Percentiles rank a stretch among this genome's conserved stretches.
Evolutionary conservation across 2,797 vertebrate genomes (phyloP).

Genomic region (Cygnus olor): DNA sequence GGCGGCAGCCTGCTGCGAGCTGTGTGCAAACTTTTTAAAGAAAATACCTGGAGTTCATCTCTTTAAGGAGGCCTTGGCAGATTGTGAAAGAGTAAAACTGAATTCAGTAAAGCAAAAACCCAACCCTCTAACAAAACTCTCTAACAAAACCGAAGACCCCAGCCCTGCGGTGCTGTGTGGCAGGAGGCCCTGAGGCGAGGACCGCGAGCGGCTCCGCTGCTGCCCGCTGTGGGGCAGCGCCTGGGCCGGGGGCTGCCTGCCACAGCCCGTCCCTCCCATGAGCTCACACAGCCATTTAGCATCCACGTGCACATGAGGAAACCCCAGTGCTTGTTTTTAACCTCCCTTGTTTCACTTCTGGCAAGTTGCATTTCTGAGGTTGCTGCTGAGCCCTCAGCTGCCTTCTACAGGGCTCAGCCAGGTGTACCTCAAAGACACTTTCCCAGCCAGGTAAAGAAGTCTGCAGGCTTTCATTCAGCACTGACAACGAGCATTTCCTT

Average conservation of each 20-base stretch:
- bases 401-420: background rate
- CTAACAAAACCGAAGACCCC: no score
- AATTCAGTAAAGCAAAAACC: background rate
- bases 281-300: background rate
- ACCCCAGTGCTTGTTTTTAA: fast-evolving
- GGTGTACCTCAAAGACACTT: background rate
- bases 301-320: fast-evolving
- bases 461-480: fast-evolving
- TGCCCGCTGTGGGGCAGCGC: no score
- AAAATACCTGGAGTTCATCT: background rate
- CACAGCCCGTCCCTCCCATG: no score
- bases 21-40: fast-evolving
- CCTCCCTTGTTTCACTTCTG: fast-evolving
- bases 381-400: fast-evolving
- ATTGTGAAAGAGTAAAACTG: background rate
- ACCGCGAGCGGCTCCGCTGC: no score
- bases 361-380: background rate
- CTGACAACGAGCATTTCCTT: fast-evolving
- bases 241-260: no score
- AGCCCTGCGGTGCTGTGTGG: background rate
- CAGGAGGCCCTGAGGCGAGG: no score
- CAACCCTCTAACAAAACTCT: no score
- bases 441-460: background rate
- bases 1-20: background rate
- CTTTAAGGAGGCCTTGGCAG: background rate